Percentiles rank a stretch among this genome's conserved stretches.
Evolutionary conservation across 1,140 invertebrate genomes (phyloP).

Genomic region (Thaumetopoea pityocampa): DNA sequence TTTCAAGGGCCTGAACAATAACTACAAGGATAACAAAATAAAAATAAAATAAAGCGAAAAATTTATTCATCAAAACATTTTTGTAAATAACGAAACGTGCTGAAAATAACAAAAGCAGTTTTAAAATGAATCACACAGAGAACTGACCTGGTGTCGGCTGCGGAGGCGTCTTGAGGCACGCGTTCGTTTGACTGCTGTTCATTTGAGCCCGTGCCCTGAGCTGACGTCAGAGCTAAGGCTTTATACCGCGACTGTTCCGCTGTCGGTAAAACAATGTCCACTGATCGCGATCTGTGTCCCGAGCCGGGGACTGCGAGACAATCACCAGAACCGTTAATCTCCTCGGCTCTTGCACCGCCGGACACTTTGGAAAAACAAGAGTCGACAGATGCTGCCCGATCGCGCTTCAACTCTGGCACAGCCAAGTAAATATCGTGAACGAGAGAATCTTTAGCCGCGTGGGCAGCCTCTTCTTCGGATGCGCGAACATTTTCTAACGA

Average conservation of each 20-base stretch:
- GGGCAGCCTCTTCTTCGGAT: conserved; percentile 73
- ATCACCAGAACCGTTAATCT: conserved; percentile 78
- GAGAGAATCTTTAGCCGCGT: conserved; percentile 73
- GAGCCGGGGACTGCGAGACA: conserved; percentile 81
- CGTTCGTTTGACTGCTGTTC: conserved; percentile 29
- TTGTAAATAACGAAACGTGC: too few species aligned
- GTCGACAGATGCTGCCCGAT: conserved; percentile 89
- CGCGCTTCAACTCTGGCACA: conserved; percentile 88
- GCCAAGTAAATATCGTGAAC: conserved; percentile 86
- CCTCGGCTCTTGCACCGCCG: conserved; percentile 80
- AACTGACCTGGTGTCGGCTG: conserved; percentile 55
- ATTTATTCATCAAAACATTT: neutral
- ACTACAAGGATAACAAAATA: neutral
- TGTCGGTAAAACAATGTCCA: conserved; percentile 93
- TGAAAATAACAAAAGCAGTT: too few species aligned
- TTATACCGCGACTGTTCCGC: conserved; percentile 90
- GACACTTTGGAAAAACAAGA: conserved; percentile 86
- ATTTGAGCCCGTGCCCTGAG: conserved; percentile 49
- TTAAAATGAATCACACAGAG: too few species aligned
- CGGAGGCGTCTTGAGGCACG: conserved; percentile 23
- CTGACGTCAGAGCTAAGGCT: conserved; percentile 80
- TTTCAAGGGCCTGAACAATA: neutral
- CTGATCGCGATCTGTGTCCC: conserved; percentile 87
- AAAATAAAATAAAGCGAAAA: neutral
- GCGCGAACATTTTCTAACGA: conserved; percentile 80